Base-by-base conservation (phyloP, 2,888 invertebrate species). In the Griposia aprilina region DNA sequence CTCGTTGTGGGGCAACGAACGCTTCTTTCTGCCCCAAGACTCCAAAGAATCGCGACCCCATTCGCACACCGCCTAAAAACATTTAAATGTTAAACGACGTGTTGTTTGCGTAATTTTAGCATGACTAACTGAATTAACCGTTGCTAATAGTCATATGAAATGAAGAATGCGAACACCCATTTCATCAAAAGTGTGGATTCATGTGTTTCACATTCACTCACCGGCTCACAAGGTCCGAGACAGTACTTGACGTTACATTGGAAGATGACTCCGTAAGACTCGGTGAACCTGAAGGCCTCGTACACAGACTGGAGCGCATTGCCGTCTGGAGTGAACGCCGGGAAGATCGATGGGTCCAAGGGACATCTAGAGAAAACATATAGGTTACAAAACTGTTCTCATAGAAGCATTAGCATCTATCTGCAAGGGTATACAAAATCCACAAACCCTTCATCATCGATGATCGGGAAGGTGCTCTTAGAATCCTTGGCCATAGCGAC, bases 401-500 rank as follows among this genome's bases (percentile, higher is more conserved):
- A 11, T 63, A 20, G 68, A 68, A 30, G 0, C 20, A 62, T 48
- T 41, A 41, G 41, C 41, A 41, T 59, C 67, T 8, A 23, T n/a
- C 1, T 13, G 13, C 4, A 41, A 48, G 10, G 10, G 11, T 50
- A 63, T 30, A 55, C 30, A 15, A 74, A 78, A 41, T 60, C 23
- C 45, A 90, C 97, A 93, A 90, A 98, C 98, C 99, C 99, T 94
- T 99, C 98, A 93, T 99, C 99, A 92, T 99, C 99, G 92, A 99
- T 99, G 92, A 99, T 99, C 93, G 99, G 99, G 98, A 99, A 99
- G 52, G 99, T 99, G 93, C 99, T 99, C 96, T 99, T 98, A 8
- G 99, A 99, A 94, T 99, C 99, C 96, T 99, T 99, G 77, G 99
- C 99, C 99, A 99, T 99, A 81, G 99, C 99, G 79, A 99, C 99